phyloP scores from a whole-genome alignment of 2,797 vertebrate genomes.

The Orestias chungarensis region DNA sequence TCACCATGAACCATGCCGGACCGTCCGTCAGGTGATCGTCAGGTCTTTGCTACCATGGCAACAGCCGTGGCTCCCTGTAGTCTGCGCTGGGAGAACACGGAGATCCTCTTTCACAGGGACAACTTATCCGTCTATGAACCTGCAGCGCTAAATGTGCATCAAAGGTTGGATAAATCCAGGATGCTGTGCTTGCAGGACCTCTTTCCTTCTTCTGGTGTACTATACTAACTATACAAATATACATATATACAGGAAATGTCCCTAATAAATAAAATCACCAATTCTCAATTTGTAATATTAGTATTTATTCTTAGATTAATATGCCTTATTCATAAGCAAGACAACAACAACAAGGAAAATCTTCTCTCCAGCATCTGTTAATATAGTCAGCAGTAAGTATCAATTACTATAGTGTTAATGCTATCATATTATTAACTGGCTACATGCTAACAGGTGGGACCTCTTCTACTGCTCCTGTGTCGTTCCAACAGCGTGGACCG shows the following conservation, averaged over 20 bases:
- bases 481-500: neutral
- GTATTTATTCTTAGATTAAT: neutral
- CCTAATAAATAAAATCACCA: neutral
- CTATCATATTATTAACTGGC: conserved; percentile 41
- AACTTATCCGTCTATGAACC: conserved; percentile 8
- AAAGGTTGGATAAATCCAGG: neutral
- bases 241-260: neutral
- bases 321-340: too few species aligned
- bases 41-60: conserved; percentile 61
- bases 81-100: conserved; percentile 18
- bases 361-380: neutral
- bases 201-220: neutral
- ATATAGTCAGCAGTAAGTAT: too few species aligned
- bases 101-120: conserved; percentile 14
- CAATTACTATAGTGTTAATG: neutral
- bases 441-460: conserved; percentile 47
- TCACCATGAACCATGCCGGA: conserved; percentile 68
- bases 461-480: neutral
- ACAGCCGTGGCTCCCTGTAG: conserved; percentile 66
- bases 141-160: neutral
- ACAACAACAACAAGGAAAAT: neutral
- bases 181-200: neutral
- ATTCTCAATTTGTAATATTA: neutral
- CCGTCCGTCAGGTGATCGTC: conserved; percentile 61
- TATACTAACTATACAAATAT: neutral